Evolutionary conservation across 2,888 invertebrate species (phyloP), one percentile per base, ranked within the genome.

Genomic region (Amphipoea lucens): DNA sequence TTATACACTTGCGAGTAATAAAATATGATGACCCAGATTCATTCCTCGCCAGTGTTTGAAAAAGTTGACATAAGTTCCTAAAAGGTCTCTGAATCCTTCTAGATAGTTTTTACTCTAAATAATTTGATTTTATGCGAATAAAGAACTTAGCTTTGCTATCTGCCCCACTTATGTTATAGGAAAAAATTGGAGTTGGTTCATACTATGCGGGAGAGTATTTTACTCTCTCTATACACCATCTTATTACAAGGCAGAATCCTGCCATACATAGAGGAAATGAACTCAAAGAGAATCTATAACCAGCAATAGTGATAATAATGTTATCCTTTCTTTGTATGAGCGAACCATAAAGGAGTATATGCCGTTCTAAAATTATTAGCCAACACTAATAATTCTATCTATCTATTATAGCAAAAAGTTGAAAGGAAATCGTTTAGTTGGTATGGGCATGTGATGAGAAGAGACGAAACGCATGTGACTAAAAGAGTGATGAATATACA

Each of bases 211-310:
- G n/a, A 60, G 4, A 60, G 11, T 60, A n/a, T 60, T 60, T 60
- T 60, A 60, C 1, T 60, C n/a, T 23, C 57, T n/a, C 11, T 23
- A 11, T 57, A n/a, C 4, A 60, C 4, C 11, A 11, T 60, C n/a
- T n/a, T 60, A 65, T 11, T 20, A 29, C 65, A 65, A 65, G 11
- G 36, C 65, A 65, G 2, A 12, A 60, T 12, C 12, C 12, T 60
- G 1, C n/a, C 60, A 60, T n/a, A n/a, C n/a, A n/a, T 57, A n/a
- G n/a, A 60, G 12, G 4, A n/a, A 60, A n/a, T 60, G 60, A 1
- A 60, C n/a, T 60, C 60, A 60, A 29, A 66, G 66, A 40, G 4
- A 66, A 66, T 66, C 40, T 66, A 66, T 66, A 66, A 40, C 12
- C 66, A 66, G 12, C 3, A 66, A 40, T 23, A 23, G 23, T 66